Evolutionary conservation across 2,113 vertebrate genomes (phyloP).

Genomic region (Paradisaea rubra): DNA sequence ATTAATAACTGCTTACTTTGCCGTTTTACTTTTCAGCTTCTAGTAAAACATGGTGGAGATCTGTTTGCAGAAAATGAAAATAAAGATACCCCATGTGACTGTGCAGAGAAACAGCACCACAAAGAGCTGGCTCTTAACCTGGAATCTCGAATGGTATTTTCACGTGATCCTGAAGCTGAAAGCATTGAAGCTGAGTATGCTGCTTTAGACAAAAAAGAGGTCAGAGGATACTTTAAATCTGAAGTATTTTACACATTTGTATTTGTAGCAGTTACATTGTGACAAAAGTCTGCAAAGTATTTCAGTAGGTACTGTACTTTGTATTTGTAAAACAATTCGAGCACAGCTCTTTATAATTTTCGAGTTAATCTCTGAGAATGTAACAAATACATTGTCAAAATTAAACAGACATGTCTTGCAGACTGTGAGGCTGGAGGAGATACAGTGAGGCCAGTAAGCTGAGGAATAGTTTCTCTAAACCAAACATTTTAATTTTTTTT

Average conservation of each 20-base stretch:
- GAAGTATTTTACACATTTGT: neutral
- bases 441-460: neutral
- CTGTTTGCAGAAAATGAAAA: conserved; percentile 97
- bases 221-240: conserved; percentile 48
- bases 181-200: conserved; percentile 95
- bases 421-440: neutral
- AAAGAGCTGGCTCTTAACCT: conserved; percentile 95
- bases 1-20: conserved; percentile 3
- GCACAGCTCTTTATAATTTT: neutral
- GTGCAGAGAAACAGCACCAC: conserved; percentile 95
- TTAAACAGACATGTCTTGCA: neutral
- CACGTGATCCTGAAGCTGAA: conserved; percentile 89
- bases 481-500: neutral
- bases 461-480: neutral
- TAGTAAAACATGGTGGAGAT: conserved; percentile 89
- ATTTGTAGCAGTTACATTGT: neutral
- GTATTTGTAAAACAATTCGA: neutral
- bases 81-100: conserved; percentile 97
- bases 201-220: conserved; percentile 94
- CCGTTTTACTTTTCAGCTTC: conserved; percentile 69
- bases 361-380: neutral
- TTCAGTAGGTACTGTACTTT: neutral
- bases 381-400: neutral
- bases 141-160: conserved; percentile 99
- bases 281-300: neutral